Percentiles rank a stretch among this genome's conserved stretches.
Conservation (phyloP, 2,797 vertebrate species). For the Huso huso region DNA sequence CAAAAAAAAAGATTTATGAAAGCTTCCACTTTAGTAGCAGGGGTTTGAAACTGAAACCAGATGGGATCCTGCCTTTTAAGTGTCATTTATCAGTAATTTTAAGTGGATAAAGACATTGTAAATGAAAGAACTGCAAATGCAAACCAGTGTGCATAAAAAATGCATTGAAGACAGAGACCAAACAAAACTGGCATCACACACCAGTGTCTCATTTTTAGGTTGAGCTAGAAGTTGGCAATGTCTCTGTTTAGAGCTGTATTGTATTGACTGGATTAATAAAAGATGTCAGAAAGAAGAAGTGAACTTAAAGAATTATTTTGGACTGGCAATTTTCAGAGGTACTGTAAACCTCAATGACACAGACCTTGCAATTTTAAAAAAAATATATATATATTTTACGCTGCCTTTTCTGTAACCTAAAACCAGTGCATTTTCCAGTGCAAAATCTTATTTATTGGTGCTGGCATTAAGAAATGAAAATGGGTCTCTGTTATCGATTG, state of each 20-base stretch:
- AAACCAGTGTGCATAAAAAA: not conserved
- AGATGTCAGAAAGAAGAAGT: conserved; percentile 15
- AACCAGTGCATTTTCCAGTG: not conserved
- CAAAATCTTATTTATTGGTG: not conserved
- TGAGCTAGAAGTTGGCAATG: conserved; percentile 3
- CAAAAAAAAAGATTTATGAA: not conserved
- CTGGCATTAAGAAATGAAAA: not conserved
- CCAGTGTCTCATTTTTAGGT: not conserved
- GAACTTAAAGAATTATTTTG: not conserved
- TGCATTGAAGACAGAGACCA: not conserved
- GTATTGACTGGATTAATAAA: conserved; percentile 15
- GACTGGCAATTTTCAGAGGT: not conserved
- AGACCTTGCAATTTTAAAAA: not conserved
- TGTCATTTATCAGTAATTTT: not conserved
- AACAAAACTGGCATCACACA: not conserved
- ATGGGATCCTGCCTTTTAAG: not conserved
- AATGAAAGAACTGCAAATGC: not conserved
- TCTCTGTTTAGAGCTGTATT: not conserved
- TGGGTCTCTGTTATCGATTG: not conserved
- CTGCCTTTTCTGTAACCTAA: not conserved
- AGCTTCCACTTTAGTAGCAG: not conserved
- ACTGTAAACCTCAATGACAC: not conserved
- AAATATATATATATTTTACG: not conserved
- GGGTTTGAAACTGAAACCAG: not conserved
- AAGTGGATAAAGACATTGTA: not conserved